Base-by-base conservation (phyloP, 2,797 vertebrate genomes). In the Anas acuta region DNA sequence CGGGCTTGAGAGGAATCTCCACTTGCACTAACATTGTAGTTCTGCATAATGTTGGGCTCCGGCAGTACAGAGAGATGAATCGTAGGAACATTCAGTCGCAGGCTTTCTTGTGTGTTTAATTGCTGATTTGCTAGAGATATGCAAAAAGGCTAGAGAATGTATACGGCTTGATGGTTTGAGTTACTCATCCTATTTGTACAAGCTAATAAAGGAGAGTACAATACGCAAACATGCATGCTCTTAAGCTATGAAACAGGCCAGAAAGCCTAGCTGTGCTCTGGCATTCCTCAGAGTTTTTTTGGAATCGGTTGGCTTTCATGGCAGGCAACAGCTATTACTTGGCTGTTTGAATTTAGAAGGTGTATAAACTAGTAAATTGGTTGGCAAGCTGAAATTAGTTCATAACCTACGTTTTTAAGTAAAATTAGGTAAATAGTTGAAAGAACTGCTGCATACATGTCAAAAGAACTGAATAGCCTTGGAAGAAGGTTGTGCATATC, bases 151-250 rank as follows among this genome's bases (percentile, higher is more conserved):
- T 28, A 18, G 45, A 3, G 56, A n/a, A 41, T 0, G 39, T 11
- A 2, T 14, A 0, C 32, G 0, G 13, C 20, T 15, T 4, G 7
- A 9, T 4, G 3, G 13, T 8, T 33, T 6, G 62, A 8, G 6
- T 51, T 39, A 6, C 49, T 32, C 49, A 2, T 58, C 8, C 43
- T 37, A 2, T 37, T 23, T 7, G 61, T 7, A 1, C 16, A 18
- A 16, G 67, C 33, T n/a, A 8, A 6, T 6, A 6, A 16, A 35
- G 57, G 33, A 23, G 8, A 3, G 53, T 1, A 2, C 28, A 4
- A 2, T 1, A 1, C 3, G 35, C 62, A 11, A 6, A n/a, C 17
- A 2, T 2, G n/a, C 11, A 1, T 2, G 9, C 56, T 56, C 9
- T 3, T 5, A 1, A 7, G 56, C 49, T 10, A 13, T 2, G 45